These are phyloP conservation scores for Hydractinia echinata DNA, from an alignment of 30 jellyfish, hydroid and myxozoan genomes.

Conservation along the genomic window DNA sequence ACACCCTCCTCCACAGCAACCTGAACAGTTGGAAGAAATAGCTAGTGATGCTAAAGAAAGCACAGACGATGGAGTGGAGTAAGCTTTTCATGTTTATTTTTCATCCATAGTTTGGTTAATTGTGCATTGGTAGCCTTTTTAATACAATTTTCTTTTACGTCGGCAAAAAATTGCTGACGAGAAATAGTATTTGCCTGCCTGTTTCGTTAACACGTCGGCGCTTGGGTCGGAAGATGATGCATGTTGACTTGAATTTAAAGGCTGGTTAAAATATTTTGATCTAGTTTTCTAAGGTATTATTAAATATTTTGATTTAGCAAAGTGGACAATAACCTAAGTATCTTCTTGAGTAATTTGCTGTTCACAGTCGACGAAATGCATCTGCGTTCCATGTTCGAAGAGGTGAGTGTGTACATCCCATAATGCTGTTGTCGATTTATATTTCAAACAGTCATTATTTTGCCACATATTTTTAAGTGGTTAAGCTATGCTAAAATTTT, in stretches of 20 bases:
- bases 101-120: too few relatives aligned
- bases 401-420: slow-evolving; percentile 12
- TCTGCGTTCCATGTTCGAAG: slow-evolving; percentile 32
- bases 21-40: too few relatives aligned
- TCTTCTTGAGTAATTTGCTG: slow-evolving; percentile 77
- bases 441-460: not conserved
- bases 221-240: too few relatives aligned
- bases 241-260: not conserved
- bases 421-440: not conserved
- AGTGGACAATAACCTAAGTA: slow-evolving; percentile 57
- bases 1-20: slow-evolving; percentile 6
- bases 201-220: too few relatives aligned
- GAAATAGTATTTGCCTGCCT: too few relatives aligned
- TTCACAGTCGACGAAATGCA: slow-evolving; percentile 53
- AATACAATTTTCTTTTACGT: too few relatives aligned
- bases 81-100: too few relatives aligned
- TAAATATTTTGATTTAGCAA: slow-evolving; percentile 28
- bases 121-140: too few relatives aligned
- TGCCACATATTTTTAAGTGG: not conserved
- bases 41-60: too few relatives aligned
- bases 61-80: too few relatives aligned
- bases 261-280: not conserved
- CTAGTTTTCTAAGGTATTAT: not conserved
- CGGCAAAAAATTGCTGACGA: too few relatives aligned
- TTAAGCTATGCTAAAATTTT: not conserved